Base-by-base conservation (phyloP, 35 echinoderm and acorn worm species). In the Stichopus chloronotus region DNA sequence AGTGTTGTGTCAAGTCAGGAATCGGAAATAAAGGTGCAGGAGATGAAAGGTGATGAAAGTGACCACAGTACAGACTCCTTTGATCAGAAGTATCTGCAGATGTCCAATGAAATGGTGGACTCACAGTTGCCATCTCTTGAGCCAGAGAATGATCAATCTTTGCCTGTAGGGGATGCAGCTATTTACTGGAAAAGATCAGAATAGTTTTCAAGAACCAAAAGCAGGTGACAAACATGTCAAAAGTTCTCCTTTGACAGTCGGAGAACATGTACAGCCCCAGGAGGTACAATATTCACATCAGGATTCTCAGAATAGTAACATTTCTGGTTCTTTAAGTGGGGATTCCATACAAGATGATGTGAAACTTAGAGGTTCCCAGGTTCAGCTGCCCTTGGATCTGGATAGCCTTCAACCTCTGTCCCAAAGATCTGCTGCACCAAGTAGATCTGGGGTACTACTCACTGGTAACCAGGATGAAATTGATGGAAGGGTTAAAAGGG, bases 301-400 rank as follows among this genome's bases (percentile, higher is more conserved):
- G 25, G 87, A 72, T 7, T 72, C 87, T 25, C 87, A 89, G 61
- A 72, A 55, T 53, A 89, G 57, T 60, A 21, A n/a, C 5, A 71
- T 63, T 8, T 71, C 87, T 55, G 65, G 87, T 63, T 89, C 87
- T 22, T 53, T 89, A 1, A 89, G 87, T 72, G 65, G 87, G 14
- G 87, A 89, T 25, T 89, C 87, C 13, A 12, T 54, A 53, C 52
- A n/a, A 52, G 87, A 89, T 25, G 87, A 89, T n/a, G 13, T 21
- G 19, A 89, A 61, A 89, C 7, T 89, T 22, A 59, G 87, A 72
- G 93, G 87, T 19, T 94, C 93, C 2, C 78, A 93, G 56, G 84
- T 93, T 13, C 82, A 87, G 74, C 83, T 93, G 2, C 92, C 92
- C 17, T 57, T 93, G 52, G 81, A 93, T 61, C 58, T 93, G 52